A percentile compares a stretch with the other conserved stretches of the same genome.
Conservation (phyloP, 2,113 vertebrate genomes). For the Petrocephalus zakoni region DNA sequence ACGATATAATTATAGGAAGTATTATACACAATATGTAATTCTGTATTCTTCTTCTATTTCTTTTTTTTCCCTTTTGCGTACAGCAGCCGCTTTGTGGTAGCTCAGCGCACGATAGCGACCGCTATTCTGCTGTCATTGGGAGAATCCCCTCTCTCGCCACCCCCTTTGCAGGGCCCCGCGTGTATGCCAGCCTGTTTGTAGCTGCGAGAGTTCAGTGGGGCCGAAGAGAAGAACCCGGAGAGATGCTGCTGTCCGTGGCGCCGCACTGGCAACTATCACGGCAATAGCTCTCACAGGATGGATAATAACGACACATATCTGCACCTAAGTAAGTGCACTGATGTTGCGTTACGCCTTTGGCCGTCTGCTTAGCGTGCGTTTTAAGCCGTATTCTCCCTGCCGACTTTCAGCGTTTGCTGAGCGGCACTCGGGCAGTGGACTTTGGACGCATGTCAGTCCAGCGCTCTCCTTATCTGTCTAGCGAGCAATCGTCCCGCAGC, state of each 20-base stretch:
- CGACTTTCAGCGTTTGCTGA: constrained; percentile 35
- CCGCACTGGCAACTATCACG: constrained; percentile 44
- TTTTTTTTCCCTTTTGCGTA: neutral
- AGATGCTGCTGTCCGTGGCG: constrained; percentile 50
- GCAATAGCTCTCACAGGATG: constrained; percentile 52
- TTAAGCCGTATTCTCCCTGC: constrained; percentile 36
- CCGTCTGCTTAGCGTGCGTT: constrained; percentile 12
- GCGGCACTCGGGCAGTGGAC: constrained; percentile 39
- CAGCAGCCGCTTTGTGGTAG: neutral
- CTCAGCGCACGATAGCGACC: constrained; percentile 42
- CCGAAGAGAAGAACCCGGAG: constrained; percentile 58
- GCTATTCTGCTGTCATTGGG: constrained; percentile 57
- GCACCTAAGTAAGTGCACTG: constrained; percentile 61
- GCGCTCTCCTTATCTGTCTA: constrained; percentile 23
- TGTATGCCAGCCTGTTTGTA: constrained; percentile 43
- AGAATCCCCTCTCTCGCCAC: constrained; percentile 50
- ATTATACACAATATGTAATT: neutral
- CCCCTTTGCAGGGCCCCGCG: constrained; percentile 60
- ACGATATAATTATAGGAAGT: neutral
- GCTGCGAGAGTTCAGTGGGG: constrained; percentile 45
- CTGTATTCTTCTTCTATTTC: neutral
- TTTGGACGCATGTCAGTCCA: constrained; percentile 35
- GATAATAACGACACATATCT: constrained; percentile 64
- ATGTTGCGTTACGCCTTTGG: neutral
- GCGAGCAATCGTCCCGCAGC: constrained; percentile 20